These are phyloP conservation scores for Macrotis lagotis DNA, from an alignment of 2,113 vertebrate genomes.

Conservation along the genomic window DNA sequence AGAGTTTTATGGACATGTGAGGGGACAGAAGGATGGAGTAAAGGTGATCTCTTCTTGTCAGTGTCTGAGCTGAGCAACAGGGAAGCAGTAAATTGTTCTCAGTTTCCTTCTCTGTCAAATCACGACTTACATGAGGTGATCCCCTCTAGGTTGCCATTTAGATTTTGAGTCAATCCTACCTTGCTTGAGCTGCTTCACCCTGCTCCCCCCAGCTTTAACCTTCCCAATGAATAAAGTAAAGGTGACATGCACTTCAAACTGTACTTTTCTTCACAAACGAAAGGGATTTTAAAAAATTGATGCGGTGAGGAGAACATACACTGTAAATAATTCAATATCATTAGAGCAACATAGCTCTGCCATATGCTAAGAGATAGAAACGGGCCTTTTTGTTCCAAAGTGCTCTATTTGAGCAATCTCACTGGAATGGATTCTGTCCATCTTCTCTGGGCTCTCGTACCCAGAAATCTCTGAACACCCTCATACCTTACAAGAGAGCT, in stretches of 20 bases:
- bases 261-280: background rate
- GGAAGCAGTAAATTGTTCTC: background rate
- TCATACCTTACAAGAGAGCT: conserved; percentile 33
- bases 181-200: background rate
- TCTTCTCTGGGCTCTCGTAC: conserved; percentile 42
- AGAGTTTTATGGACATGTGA: conserved; percentile 18
- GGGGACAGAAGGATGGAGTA: background rate
- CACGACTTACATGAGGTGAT: background rate
- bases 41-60: background rate
- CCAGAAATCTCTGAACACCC: conserved; percentile 43
- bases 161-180: conserved; percentile 11
- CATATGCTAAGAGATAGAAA: conserved; percentile 17
- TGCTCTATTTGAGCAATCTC: conserved; percentile 39
- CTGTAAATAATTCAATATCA: background rate
- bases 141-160: background rate
- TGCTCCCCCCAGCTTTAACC: background rate
- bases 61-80: background rate
- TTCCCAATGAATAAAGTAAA: conserved; percentile 34
- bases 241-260: background rate
- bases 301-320: background rate
- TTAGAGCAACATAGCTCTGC: conserved; percentile 7
- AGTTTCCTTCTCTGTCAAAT: conserved; percentile 3
- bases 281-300: background rate
- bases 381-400: conserved; percentile 58
- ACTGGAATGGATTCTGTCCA: conserved; percentile 48